Evolutionary conservation across 2,888 invertebrate species (phyloP).

Genomic region (Tillus elongatus): DNA sequence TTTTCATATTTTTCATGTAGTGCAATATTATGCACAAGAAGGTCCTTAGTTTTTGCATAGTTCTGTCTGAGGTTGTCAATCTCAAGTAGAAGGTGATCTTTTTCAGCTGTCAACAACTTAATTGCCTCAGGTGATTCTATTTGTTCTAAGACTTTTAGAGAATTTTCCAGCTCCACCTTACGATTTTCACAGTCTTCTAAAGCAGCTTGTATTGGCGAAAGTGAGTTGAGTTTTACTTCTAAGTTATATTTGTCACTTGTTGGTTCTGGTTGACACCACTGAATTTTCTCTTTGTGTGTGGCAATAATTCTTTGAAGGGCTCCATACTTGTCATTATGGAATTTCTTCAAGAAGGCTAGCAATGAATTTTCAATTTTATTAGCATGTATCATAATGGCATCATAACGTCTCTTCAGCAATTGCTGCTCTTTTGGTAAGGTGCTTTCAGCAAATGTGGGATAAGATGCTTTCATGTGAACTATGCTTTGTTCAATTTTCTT

Average conservation of each 20-base stretch:
- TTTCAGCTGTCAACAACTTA: constrained; percentile 57
- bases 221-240: constrained; percentile 78
- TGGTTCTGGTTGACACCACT: constrained; percentile 85
- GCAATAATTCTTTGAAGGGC: constrained; percentile 72
- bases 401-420: constrained; percentile 74
- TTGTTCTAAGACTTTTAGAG: constrained; percentile 59
- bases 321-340: constrained; percentile 74
- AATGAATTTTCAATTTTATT: constrained; percentile 74
- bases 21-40: constrained; percentile 60
- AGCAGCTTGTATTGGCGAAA: constrained; percentile 65
- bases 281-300: constrained; percentile 77
- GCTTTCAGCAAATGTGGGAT: constrained; percentile 70
- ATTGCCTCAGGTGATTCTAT: constrained; percentile 66
- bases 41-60: constrained; percentile 57
- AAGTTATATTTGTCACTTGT: constrained; percentile 86
- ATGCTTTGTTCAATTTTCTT: constrained; percentile 61
- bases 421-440: constrained; percentile 72
- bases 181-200: constrained; percentile 61
- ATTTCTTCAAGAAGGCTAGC: constrained; percentile 74
- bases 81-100: constrained; percentile 60
- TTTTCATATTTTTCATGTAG: constrained; percentile 76
- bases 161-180: constrained; percentile 59
- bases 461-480: constrained; percentile 60
- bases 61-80: constrained; percentile 60
- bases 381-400: constrained; percentile 66